phyloP scores from a whole-genome alignment of 2,113 vertebrate species.

The Plecotus auritus region DNA sequence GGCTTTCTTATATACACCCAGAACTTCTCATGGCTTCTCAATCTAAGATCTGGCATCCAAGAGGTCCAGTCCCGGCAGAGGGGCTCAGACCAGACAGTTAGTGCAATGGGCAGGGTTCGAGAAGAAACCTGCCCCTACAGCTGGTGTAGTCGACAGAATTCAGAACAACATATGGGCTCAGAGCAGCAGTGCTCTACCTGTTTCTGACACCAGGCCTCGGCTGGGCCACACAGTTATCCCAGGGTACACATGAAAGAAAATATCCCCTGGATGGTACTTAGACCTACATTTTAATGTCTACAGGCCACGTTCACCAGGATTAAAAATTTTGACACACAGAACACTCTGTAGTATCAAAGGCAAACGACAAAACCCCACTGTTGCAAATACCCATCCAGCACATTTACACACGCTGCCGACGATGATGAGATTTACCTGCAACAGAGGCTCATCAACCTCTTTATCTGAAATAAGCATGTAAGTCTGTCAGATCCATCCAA shows the following conservation, averaged over 20 bases:
- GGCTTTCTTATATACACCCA: too few species aligned
- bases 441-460: constrained; percentile 94
- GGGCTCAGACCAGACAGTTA: too few species aligned
- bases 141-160: too few species aligned
- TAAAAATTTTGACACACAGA: neutral
- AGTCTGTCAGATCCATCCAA: constrained; percentile 89
- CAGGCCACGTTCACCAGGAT: neutral
- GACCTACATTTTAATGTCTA: neutral
- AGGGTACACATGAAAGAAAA: neutral
- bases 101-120: too few species aligned
- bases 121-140: too few species aligned
- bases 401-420: neutral
- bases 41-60: too few species aligned
- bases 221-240: neutral
- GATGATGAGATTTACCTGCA: constrained; percentile 87
- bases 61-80: too few species aligned
- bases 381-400: neutral
- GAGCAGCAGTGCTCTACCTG: too few species aligned
- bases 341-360: neutral
- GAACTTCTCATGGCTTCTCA: too few species aligned
- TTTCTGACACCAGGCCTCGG: too few species aligned
- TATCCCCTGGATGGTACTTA: neutral
- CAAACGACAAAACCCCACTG: neutral
- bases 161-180: too few species aligned
- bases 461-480: constrained; percentile 96